phyloP scores from a whole-genome alignment of 1,140 invertebrate species.

The Orius laevigatus region DNA sequence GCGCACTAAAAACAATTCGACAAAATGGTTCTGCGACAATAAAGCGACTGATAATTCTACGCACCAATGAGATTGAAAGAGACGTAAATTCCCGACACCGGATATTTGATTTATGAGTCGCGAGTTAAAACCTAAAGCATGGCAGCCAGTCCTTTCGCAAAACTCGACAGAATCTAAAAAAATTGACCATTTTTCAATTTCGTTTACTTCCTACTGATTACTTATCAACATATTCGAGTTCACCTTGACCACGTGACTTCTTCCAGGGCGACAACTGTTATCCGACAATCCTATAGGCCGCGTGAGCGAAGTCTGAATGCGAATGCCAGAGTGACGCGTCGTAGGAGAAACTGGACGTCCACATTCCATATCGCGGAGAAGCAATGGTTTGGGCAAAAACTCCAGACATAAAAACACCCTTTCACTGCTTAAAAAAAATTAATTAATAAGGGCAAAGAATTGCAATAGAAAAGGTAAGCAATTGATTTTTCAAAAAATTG shows the following conservation, averaged over 20 bases:
- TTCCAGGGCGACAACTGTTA: constrained; percentile 16
- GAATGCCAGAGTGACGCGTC: constrained; percentile 64
- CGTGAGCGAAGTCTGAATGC: constrained; percentile 50
- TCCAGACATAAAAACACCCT: constrained; percentile 35
- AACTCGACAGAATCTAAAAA: constrained; percentile 38
- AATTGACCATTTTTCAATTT: background rate
- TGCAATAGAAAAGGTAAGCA: constrained; percentile 8
- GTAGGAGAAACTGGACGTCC: constrained; percentile 44
- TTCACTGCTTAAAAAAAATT: constrained; percentile 27
- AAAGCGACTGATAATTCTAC: constrained; percentile 34
- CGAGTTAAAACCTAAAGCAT: constrained; percentile 43
- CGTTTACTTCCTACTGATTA: constrained; percentile 2
- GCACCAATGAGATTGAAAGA: constrained; percentile 39
- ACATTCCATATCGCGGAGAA: constrained; percentile 37
- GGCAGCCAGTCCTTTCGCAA: constrained; percentile 41
- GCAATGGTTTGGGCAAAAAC: constrained; percentile 47
- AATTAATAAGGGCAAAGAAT: no score
- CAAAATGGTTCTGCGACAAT: constrained; percentile 40
- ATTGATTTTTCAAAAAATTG: constrained; percentile 5
- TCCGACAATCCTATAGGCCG: constrained; percentile 52
- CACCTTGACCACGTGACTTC: constrained; percentile 16
- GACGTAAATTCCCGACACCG: constrained; percentile 58
- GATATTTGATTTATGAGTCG: constrained; percentile 36
- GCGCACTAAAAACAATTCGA: constrained; percentile 46
- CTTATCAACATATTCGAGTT: constrained; percentile 6